Evolutionary conservation across 1,140 invertebrate genomes (phyloP).

Genomic region (Anagrus nilaparvatae): DNA sequence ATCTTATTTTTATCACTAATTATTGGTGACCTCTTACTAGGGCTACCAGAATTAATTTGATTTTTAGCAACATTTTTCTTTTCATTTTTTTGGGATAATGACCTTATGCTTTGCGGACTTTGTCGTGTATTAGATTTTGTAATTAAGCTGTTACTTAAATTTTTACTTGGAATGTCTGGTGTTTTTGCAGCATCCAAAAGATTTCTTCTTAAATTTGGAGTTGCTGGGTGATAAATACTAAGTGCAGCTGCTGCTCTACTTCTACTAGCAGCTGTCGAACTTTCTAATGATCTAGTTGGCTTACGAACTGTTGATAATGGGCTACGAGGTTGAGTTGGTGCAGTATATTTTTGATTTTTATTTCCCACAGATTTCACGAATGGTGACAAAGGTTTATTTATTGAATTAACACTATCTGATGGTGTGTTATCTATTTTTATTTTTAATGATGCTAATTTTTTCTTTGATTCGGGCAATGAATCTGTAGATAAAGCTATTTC

Average conservation of each 20-base stretch:
- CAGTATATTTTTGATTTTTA: too few species aligned
- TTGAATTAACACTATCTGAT: too few species aligned
- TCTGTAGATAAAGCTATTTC: conserved; percentile 44
- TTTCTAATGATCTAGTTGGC: conserved; percentile 30
- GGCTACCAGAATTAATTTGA: conserved; percentile 29
- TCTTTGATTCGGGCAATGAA: conserved; percentile 42
- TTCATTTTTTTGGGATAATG: conserved; percentile 16
- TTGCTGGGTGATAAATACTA: conserved; percentile 29
- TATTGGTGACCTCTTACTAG: conserved; percentile 35
- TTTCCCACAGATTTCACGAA: too few species aligned
- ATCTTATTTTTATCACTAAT: conserved; percentile 23
- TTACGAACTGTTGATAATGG: conserved; percentile 22
- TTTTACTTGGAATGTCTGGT: conserved; percentile 30
- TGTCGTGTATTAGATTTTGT: conserved; percentile 12
- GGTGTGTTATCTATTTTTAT: too few species aligned
- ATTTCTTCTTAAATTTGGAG: conserved; percentile 33
- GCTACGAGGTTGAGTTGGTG: conserved; percentile 34
- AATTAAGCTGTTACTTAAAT: conserved; percentile 17
- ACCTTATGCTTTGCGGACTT: conserved; percentile 2
- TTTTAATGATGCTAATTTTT: conserved; percentile 25
- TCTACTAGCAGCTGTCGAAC: conserved; percentile 36
- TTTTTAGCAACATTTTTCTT: conserved; percentile 24
- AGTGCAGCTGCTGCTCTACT: conserved; percentile 35
- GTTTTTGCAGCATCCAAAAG: conserved; percentile 38
- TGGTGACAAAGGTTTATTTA: too few species aligned